Evolutionary conservation across 2,888 invertebrate genomes (phyloP), one percentile per base, ranked within the genome.

Genomic region (Endotricha flammealis): DNA sequence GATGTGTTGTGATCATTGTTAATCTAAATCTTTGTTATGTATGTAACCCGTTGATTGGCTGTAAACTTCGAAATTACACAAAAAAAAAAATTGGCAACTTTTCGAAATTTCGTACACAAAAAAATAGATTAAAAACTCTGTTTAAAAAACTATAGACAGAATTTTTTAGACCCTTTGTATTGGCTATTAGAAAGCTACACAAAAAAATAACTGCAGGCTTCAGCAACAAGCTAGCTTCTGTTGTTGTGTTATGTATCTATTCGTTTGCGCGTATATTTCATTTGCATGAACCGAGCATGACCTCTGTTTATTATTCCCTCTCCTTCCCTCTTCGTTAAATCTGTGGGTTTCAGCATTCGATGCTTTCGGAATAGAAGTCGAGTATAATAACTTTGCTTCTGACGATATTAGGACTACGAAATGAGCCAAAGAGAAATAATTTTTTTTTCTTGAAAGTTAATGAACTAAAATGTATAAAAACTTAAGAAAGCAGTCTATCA

Each of bases 261-360:
- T 85, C 75, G 77, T 85, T 85, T 85, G 83, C 81, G 78, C 77
- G 75, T 80, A 64, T 74, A 59, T 35, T 79, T 86, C 71, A 83
- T 86, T 86, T 85, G 86, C 86, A 86, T 86, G 85, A 46, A 71
- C 69, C 75, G 61, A 74, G 86, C 85, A 86, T 86, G 86, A 61
- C 66, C 67, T n/a, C n/a, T 75, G 70, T 72, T 63, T 66, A 34
- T 72, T 74, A 63, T 63, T 62, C 72, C 65, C 70, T 62, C 63
- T 71, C 68, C 68, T 60, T 66, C 64, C 72, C 69, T 62, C 67
- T 66, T 66, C 62, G 67, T 67, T 58, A 54, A 64, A 53, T 62
- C 53, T 59, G 60, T 65, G 64, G 62, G 64, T 58, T 56, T 48
- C 42, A 56, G 54, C 54, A 61, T 56, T 42, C 48, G 47, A 50